Conservation (phyloP, 2,888 invertebrate species). For the Troides helena region DNA sequence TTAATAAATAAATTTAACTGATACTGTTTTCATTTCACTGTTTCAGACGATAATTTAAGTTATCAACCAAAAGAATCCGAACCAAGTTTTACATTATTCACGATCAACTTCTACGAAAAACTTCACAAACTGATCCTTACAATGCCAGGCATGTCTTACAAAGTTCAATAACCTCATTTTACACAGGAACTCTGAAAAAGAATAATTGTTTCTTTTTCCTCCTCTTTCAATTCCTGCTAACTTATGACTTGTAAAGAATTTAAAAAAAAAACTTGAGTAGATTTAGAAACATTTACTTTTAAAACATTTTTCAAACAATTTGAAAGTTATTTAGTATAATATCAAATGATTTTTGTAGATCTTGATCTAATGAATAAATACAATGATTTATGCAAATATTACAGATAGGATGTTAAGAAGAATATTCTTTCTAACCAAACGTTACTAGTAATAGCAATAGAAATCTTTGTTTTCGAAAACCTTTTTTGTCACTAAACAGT, state of each 20-base stretch:
- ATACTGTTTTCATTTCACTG: not conserved
- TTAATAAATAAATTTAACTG: not conserved
- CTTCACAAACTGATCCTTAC: not conserved
- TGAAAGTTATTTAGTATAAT: too few relatives aligned
- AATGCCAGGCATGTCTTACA: not conserved
- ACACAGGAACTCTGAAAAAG: not conserved
- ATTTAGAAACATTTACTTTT: too few relatives aligned
- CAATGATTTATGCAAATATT: too few relatives aligned
- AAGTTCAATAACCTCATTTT: conserved; percentile 1
- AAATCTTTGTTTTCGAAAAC: too few relatives aligned
- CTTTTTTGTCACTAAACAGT: too few relatives aligned
- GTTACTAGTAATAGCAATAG: too few relatives aligned
- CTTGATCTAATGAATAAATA: too few relatives aligned
- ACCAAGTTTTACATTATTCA: not conserved
- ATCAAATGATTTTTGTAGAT: too few relatives aligned
- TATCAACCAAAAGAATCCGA: not conserved
- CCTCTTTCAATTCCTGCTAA: not conserved
- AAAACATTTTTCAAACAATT: too few relatives aligned
- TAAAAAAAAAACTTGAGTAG: not conserved
- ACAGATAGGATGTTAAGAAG: too few relatives aligned
- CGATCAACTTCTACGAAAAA: not conserved
- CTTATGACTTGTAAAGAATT: not conserved
- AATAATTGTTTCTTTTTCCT: conserved; percentile 2
- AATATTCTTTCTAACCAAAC: too few relatives aligned
- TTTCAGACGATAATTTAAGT: not conserved